phyloP scores from a whole-genome alignment of 2,888 invertebrate species.

The Caradrina clavipalpis region DNA sequence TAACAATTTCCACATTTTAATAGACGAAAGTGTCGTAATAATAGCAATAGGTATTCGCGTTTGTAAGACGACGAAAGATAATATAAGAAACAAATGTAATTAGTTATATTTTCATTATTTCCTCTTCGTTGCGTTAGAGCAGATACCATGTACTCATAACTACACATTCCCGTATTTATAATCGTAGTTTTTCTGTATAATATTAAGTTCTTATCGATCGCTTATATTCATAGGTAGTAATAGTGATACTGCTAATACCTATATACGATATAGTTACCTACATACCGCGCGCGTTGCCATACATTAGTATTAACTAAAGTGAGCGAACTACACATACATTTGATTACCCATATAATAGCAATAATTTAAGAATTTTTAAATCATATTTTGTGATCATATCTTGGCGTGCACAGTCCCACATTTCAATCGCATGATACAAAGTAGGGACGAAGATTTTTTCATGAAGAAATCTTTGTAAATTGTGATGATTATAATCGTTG shows the following conservation, averaged over 20 bases:
- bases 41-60: constrained; percentile 71
- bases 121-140: constrained; percentile 44
- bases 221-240: constrained; percentile 74
- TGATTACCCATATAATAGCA: constrained; percentile 50
- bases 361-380: constrained; percentile 43
- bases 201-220: constrained; percentile 76
- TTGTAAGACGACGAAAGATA: constrained; percentile 64
- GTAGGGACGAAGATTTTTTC: constrained; percentile 47
- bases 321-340: constrained; percentile 50
- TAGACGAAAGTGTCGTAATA: constrained; percentile 63
- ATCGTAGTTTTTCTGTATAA: constrained; percentile 80
- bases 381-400: constrained; percentile 48
- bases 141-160: constrained; percentile 63
- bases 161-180: constrained; percentile 82
- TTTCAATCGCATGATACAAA: constrained; percentile 41
- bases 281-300: constrained; percentile 87
- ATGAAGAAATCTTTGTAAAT: constrained; percentile 53
- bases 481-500: constrained; percentile 70
- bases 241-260: constrained; percentile 66
- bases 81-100: constrained; percentile 54
- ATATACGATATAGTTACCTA: constrained; percentile 85
- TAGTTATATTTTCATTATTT: constrained; percentile 47
- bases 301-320: constrained; percentile 70
- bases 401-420: constrained; percentile 43
- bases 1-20: constrained; percentile 80